Evolutionary conservation across 2,113 vertebrate genomes (phyloP).

Genomic region (Coryphaenoides rupestris): DNA sequence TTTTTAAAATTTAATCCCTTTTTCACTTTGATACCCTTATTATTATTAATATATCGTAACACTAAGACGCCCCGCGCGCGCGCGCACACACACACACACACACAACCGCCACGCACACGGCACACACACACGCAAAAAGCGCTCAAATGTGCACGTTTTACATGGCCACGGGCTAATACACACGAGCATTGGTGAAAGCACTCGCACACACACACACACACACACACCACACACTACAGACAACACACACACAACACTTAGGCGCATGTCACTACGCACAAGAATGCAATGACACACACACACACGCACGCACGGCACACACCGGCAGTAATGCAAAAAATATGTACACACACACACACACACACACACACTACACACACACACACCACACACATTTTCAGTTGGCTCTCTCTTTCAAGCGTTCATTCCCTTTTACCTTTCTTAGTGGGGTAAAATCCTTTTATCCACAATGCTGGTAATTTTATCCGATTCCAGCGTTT

Average conservation of each 20-base stretch:
- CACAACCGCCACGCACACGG: conserved; percentile 24
- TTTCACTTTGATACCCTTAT: conserved; percentile 72
- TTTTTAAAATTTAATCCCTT: conserved; percentile 76
- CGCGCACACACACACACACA: conserved; percentile 36
- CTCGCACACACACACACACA: conserved; percentile 26
- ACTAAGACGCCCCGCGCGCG: conserved; percentile 76
- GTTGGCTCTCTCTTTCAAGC: conserved; percentile 92
- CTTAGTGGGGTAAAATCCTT: conserved; percentile 98
- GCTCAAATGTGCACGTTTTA: too few species aligned
- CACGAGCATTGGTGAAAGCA: too few species aligned
- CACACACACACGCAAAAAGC: conserved; percentile 25
- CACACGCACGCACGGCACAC: conserved; percentile 1
- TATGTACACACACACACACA: conserved; percentile 26
- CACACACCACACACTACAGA: too few species aligned
- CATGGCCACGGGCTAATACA: too few species aligned
- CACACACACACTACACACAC: conserved; percentile 1
- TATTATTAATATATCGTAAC: conserved; percentile 88
- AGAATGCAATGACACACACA: not conserved
- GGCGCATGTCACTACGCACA: too few species aligned
- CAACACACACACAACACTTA: conserved; percentile 19
- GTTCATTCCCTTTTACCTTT: conserved; percentile 99
- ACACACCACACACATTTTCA: conserved; percentile 58
- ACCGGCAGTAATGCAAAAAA: too few species aligned
- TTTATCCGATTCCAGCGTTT: conserved; percentile 99
- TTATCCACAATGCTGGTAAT: conserved; percentile 99